phyloP scores from a whole-genome alignment of 2,113 vertebrate species.

The Salvator merianae region DNA sequence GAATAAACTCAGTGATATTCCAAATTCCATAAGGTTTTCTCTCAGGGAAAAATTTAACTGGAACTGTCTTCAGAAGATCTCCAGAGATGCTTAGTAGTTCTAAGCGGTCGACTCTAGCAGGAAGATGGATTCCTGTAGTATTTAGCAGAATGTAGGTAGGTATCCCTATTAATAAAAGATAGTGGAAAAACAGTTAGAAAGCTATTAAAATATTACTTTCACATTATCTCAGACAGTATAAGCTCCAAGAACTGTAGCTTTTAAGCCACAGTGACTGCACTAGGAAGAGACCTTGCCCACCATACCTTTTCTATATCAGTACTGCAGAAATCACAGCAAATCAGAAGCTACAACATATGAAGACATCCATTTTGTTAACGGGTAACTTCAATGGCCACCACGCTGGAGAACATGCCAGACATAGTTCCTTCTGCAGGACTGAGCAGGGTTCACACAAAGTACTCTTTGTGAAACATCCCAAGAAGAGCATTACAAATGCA shows the following conservation, averaged over 20 bases:
- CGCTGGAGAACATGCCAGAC: too few relatives aligned
- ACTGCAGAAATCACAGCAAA: too few relatives aligned
- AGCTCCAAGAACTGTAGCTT: background rate
- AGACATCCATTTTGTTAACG: too few relatives aligned
- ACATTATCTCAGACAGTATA: background rate
- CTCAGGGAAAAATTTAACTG: constrained; percentile 88
- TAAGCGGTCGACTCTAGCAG: constrained; percentile 86
- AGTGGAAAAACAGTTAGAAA: background rate
- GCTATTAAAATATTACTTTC: background rate
- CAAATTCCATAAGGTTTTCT: constrained; percentile 87
- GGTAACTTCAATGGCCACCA: too few relatives aligned
- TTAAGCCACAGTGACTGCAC: background rate
- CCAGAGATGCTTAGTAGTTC: constrained; percentile 90
- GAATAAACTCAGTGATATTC: constrained; percentile 95
- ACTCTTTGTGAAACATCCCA: too few relatives aligned
- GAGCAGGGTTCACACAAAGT: too few relatives aligned
- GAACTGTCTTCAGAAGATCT: constrained; percentile 85
- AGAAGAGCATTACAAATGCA: too few relatives aligned
- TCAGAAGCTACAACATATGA: too few relatives aligned
- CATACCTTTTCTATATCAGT: too few relatives aligned
- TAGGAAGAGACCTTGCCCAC: background rate
- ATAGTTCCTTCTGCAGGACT: too few relatives aligned
- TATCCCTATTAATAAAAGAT: constrained; percentile 79
- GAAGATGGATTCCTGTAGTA: constrained; percentile 86
- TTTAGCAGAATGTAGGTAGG: constrained; percentile 94